Evolutionary conservation across 1,140 invertebrate species (phyloP).

Genomic region (Achroia grisella): DNA sequence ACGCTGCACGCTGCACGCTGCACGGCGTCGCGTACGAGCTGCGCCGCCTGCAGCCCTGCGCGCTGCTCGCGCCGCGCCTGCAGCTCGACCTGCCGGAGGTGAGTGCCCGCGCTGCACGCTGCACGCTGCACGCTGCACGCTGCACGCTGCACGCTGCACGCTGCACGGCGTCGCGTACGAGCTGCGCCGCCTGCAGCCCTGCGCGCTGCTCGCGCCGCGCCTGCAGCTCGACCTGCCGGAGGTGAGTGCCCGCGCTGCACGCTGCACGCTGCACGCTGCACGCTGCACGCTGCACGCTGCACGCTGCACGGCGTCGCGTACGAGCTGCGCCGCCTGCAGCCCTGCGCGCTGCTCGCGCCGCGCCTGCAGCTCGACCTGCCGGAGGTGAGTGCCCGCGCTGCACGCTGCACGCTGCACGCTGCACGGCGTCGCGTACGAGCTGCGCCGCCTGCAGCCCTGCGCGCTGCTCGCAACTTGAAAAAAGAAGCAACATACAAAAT

Average conservation of each 20-base stretch:
- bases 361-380: constrained; percentile 47
- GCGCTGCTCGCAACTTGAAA: constrained; percentile 3
- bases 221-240: constrained; percentile 53
- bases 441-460: constrained; percentile 6
- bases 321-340: constrained; percentile 49
- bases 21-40: constrained; percentile 54
- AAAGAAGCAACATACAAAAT: no score
- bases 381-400: constrained; percentile 33
- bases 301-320: constrained; percentile 50
- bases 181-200: constrained; percentile 44
- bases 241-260: no score
- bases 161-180: constrained; percentile 53
- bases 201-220: constrained; percentile 34
- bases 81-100: constrained; percentile 54
- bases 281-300: constrained; percentile 30
- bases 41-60: constrained; percentile 43
- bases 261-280: no score
- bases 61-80: constrained; percentile 36
- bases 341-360: constrained; percentile 40
- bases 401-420: not conserved
- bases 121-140: no score
- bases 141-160: constrained; percentile 36
- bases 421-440: constrained; percentile 4
- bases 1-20: constrained; percentile 38
- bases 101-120: no score